Percentiles rank a stretch among this genome's conserved stretches.
Evolutionary conservation across 2,797 vertebrate species (phyloP).

Genomic region (Arremon aurantiirostris): DNA sequence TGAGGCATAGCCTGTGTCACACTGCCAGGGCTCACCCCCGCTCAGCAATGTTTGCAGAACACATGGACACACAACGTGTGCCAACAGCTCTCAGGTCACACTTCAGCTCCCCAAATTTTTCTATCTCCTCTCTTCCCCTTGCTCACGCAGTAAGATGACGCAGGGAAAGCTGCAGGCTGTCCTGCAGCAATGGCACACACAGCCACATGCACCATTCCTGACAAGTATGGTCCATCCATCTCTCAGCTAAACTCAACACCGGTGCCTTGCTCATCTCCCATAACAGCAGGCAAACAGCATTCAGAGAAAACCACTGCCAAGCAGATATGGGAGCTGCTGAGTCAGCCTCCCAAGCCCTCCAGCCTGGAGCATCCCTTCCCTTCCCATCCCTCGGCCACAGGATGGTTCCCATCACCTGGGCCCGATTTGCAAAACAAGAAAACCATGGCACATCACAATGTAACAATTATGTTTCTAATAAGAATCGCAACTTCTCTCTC

Average conservation of each 20-base stretch:
- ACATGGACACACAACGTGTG: not conserved
- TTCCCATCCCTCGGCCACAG: not conserved
- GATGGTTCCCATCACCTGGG: not conserved
- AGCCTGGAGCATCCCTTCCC: not conserved
- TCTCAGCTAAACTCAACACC: not conserved
- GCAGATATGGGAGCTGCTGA: not conserved
- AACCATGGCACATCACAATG: not conserved
- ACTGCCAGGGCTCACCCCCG: not conserved
- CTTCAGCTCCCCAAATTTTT: not conserved
- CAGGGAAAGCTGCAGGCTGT: rapidly evolving
- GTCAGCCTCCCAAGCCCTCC: not conserved
- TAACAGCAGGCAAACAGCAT: not conserved
- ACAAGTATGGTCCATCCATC: not conserved
- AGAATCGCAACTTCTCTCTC: not conserved
- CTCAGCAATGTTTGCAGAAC: rapidly evolving
- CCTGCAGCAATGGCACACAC: rapidly evolving
- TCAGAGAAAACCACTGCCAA: not conserved
- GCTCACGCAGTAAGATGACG: rapidly evolving
- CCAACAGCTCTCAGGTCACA: not conserved
- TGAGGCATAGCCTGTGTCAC: not conserved
- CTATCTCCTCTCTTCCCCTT: not conserved
- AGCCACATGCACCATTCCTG: rapidly evolving
- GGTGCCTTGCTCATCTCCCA: not conserved
- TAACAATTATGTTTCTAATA: not conserved
- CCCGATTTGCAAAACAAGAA: not conserved